These are phyloP conservation scores for Drosophila serrata DNA, from an alignment of 1,140 invertebrate species.

Conservation along the genomic window DNA sequence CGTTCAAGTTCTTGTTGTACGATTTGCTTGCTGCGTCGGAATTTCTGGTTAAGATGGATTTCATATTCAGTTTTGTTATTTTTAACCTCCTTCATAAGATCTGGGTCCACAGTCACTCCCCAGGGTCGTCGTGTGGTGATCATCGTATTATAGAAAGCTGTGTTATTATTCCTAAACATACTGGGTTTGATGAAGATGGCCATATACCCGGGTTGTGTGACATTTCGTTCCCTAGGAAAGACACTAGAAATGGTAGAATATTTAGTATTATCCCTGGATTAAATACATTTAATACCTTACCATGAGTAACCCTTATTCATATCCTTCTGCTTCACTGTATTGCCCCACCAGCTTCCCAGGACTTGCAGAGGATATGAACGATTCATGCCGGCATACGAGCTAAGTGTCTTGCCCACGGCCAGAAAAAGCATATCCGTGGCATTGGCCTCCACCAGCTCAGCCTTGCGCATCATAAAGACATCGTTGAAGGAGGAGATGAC, in stretches of 20 bases:
- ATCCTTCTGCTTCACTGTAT: background rate
- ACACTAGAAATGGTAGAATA: conserved; percentile 25
- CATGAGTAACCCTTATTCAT: conserved; percentile 18
- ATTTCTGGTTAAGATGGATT: background rate
- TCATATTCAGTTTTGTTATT: background rate
- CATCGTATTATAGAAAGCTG: conserved; percentile 39
- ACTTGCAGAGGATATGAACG: conserved; percentile 55
- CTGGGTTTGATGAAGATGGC: conserved; percentile 68
- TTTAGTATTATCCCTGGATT: background rate
- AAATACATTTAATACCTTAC: too few species aligned
- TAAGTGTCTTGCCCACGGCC: conserved; percentile 52
- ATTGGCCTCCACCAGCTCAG: conserved; percentile 59
- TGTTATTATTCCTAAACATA: conserved; percentile 52
- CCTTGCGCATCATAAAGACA: conserved; percentile 66
- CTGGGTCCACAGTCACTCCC: conserved; percentile 13
- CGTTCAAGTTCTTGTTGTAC: background rate
- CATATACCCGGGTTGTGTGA: conserved; percentile 51
- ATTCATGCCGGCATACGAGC: conserved; percentile 41
- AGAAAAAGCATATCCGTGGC: conserved; percentile 59
- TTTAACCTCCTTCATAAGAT: conserved; percentile 2
- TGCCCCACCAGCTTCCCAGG: conserved; percentile 67
- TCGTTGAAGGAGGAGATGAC: conserved; percentile 68
- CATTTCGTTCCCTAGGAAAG: conserved; percentile 54
- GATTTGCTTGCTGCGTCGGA: background rate
- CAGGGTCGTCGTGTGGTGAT: conserved; percentile 66